phyloP scores from a whole-genome alignment of 2,113 vertebrate species.

The Dasyprocta punctata region DNA sequence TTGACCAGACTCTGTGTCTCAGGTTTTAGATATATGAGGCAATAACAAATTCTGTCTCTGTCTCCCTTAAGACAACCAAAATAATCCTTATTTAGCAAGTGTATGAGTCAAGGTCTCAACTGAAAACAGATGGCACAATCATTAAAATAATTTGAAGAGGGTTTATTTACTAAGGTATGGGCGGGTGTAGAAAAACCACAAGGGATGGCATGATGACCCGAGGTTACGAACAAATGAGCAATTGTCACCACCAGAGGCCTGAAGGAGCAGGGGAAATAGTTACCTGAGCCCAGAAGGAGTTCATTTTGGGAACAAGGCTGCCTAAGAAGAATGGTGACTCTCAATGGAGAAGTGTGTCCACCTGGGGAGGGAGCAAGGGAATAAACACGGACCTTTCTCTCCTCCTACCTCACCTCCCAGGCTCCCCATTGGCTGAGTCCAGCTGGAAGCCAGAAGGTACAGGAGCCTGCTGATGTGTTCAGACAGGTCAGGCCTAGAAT shows the following conservation, averaged over 20 bases:
- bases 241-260: background rate
- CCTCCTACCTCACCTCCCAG: background rate
- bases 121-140: slow-evolving; percentile 57
- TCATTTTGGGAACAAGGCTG: background rate
- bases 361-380: background rate
- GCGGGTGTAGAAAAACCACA: background rate
- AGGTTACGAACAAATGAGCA: background rate
- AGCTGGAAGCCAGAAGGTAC: background rate
- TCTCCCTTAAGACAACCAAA: slow-evolving; percentile 31
- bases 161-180: background rate
- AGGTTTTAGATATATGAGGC: background rate
- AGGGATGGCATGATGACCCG: background rate
- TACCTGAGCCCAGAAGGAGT: background rate
- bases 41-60: background rate
- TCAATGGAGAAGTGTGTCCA: background rate
- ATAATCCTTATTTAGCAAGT: slow-evolving; percentile 61
- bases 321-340: background rate
- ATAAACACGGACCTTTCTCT: background rate
- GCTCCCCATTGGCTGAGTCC: background rate
- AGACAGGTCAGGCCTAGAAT: background rate
- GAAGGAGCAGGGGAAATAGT: background rate
- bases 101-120: slow-evolving; percentile 31
- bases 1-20: slow-evolving; percentile 5
- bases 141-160: slow-evolving; percentile 58
- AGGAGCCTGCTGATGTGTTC: background rate